phyloP scores from a whole-genome alignment of 2,888 invertebrate species.

The Papilio protenor region DNA sequence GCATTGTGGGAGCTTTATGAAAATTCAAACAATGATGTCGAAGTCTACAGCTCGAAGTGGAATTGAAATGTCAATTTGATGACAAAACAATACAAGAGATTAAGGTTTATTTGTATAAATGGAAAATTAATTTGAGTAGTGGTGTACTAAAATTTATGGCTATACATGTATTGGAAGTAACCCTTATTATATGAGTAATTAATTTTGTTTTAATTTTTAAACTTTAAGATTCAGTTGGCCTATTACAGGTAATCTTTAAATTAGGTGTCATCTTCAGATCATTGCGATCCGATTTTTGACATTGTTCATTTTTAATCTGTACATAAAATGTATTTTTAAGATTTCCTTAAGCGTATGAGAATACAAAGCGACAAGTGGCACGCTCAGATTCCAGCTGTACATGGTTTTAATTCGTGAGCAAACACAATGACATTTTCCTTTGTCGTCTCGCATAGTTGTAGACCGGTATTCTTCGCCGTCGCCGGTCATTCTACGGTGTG shows the following conservation, averaged over 20 bases:
- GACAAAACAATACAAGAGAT: conserved; percentile 3
- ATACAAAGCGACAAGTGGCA: background rate
- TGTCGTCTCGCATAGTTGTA: background rate
- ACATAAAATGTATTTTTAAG: too few relatives aligned
- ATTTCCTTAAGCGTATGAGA: background rate
- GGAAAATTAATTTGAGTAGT: background rate
- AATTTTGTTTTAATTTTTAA: too few relatives aligned
- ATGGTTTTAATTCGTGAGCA: background rate
- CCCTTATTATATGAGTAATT: background rate
- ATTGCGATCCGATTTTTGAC: too few relatives aligned
- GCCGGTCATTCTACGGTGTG: background rate
- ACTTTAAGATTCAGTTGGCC: too few relatives aligned
- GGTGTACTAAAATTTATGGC: background rate
- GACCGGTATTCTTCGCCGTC: background rate
- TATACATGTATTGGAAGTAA: background rate
- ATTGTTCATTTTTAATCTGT: too few relatives aligned
- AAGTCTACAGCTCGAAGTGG: background rate
- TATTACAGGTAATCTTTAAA: too few relatives aligned
- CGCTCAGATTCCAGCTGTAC: background rate
- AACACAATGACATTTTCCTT: background rate
- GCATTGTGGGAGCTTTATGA: background rate
- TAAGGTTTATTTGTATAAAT: background rate
- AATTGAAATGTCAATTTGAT: conserved; percentile 19
- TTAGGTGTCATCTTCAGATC: too few relatives aligned
- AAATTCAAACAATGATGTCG: conserved; percentile 16